Base-by-base conservation (phyloP, 2,797 vertebrate genomes). In the Chiloscyllium punctatum region DNA sequence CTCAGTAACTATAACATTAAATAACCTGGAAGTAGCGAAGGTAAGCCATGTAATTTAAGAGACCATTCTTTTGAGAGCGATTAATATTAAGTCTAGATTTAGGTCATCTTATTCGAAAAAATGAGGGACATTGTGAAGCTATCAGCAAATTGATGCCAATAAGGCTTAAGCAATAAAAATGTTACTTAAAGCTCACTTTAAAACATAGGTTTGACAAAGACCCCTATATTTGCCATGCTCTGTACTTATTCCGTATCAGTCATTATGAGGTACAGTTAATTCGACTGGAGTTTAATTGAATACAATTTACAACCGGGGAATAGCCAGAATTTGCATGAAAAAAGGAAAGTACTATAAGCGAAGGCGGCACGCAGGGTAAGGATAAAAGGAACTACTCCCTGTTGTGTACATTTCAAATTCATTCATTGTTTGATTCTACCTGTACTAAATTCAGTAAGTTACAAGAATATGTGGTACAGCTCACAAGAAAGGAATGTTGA, bases 81-180 rank as follows among this genome's bases (percentile, higher is more conserved):
- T 66, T 11, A 51, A 86, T 51, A 51, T 23, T 25, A n/a, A 62
- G n/a, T 66, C 18, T 33, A 91, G 53, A 4, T 66, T n/a, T 13
- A n/a, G 88, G 57, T 66, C 88, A 91, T n/a, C 53, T 66, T 91
- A 62, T 7, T 91, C 57, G 66, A 88, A 30, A 91, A 91, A 91
- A 62, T n/a, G 88, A 13, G 23, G 13, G 25, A 62, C 33, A 57
- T 16, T 91, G 30, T 30, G n/a, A 66, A 90, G 30, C n/a, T 91
- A 21, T 91, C 27, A 90, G 51, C 33, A 57, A 91, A 91, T 91
- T 57, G 27, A 18, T 57, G 57, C 57, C 57, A 57, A 57, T 9
- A 57, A 57, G 37, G 42, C 1, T 7, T 66, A 62, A 62, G 7
- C 53, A 8, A 30, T 30, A 91, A 91, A 90, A 91, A 62, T 57